A percentile compares a stretch with the other conserved stretches of the same genome.
phyloP scores from a whole-genome alignment of 2,113 vertebrate species.

The Notarius lentiginosus region DNA sequence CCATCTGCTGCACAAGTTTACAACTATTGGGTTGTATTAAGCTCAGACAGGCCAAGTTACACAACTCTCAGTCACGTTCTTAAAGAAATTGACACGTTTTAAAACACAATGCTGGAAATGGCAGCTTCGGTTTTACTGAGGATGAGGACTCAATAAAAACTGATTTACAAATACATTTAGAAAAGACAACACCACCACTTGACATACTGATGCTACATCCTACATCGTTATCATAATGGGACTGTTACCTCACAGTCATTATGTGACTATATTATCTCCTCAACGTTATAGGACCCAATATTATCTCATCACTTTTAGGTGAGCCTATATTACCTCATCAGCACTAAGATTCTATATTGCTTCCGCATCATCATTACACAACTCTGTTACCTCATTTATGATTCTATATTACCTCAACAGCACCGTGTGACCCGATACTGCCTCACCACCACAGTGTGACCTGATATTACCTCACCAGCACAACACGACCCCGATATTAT shows the following conservation, averaged over 20 bases:
- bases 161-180: neutral
- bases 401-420: no score
- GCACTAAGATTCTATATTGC: no score
- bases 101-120: neutral
- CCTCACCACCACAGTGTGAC: no score
- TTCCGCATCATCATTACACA: no score
- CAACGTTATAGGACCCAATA: neutral
- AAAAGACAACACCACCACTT: neutral
- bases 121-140: constrained; percentile 30
- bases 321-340: no score
- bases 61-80: neutral
- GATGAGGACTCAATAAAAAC: neutral
- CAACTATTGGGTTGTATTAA: constrained; percentile 34
- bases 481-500: no score
- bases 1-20: constrained; percentile 21
- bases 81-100: neutral
- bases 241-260: neutral
- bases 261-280: neutral
- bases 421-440: no score
- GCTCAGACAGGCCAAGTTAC: neutral
- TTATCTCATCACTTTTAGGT: no score
- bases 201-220: neutral
- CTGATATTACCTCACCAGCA: no score
- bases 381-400: no score
- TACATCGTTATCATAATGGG: neutral